phyloP scores from a whole-genome alignment of 2,888 invertebrate genomes.

The Noctua pronuba region DNA sequence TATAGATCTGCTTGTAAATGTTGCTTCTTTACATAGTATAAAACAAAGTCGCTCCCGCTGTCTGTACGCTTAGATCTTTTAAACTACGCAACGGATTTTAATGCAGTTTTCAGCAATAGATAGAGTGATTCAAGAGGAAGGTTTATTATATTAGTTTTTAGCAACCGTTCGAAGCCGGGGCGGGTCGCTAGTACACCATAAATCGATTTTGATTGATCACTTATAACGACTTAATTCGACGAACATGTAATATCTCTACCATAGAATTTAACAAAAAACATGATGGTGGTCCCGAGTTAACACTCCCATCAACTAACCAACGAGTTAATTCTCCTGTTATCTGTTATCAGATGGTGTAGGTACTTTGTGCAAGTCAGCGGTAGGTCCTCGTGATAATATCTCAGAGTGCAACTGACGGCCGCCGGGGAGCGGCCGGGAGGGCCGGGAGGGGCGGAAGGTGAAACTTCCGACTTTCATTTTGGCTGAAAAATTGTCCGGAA shows the following conservation, averaged over 20 bases:
- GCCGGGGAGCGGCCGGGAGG: neutral
- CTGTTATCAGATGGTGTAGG: slow-evolving; percentile 34
- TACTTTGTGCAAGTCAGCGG: slow-evolving; percentile 21
- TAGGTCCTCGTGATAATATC: slow-evolving; percentile 33
- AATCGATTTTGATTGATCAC: neutral
- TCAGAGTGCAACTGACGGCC: slow-evolving; percentile 42
- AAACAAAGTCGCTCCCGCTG: too few relatives aligned
- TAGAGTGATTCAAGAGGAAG: too few relatives aligned
- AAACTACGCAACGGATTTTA: too few relatives aligned
- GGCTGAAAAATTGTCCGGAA: slow-evolving; percentile 44
- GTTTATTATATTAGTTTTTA: too few relatives aligned
- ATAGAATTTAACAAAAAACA: neutral
- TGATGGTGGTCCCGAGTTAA: slow-evolving; percentile 19
- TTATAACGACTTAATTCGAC: too few relatives aligned
- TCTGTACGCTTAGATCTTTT: too few relatives aligned
- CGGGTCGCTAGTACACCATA: too few relatives aligned
- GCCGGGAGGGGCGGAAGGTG: slow-evolving; percentile 16
- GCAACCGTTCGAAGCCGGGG: too few relatives aligned
- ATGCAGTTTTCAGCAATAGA: too few relatives aligned
- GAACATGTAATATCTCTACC: too few relatives aligned
- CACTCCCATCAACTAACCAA: slow-evolving; percentile 12
- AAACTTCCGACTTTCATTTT: slow-evolving; percentile 49
- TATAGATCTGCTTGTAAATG: neutral
- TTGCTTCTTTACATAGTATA: too few relatives aligned
- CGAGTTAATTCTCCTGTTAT: slow-evolving; percentile 42